Evolutionary conservation across 2,797 vertebrate genomes (phyloP), one percentile per base, ranked within the genome.

Genomic region (Crocidura indochinensis): DNA sequence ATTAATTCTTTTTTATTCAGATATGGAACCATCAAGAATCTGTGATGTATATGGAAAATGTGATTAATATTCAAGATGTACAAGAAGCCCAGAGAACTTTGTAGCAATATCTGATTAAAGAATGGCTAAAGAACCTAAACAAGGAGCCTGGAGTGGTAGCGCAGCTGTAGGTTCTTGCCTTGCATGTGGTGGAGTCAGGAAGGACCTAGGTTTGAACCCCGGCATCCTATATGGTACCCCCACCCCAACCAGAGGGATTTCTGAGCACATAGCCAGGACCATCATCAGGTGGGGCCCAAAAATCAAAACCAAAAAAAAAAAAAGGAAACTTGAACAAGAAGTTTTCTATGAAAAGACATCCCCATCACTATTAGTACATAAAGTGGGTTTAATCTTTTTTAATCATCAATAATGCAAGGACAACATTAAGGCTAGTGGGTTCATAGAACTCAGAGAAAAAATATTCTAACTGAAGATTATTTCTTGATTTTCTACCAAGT

Each of bases 401-500:
- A 44, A 20, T 11, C 38, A 72, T 5, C 38, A 44, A 46, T 11
- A 46, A 24, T 44, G 11, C 7, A 62, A 44, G 10, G 60, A 27
- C 60, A 4, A 3, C 10, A 12, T 27, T 56, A 88, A 73, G 24
- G 44, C 10, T 22, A 47, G 1, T 46, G 38, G 10, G 5, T 51
- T 65, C 14, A 38, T 2, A 10, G 2, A 60, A 6, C 10, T 76
- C 2, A 51, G 27, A 67, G 68, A 20, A 3, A 27, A 56, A 27
- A 0, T 14, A 8, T 0, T 51, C 6, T 38, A 27, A 38, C 8
- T 47, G 14, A 26, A 31, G 78, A 2, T 10, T 5, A 0, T 71
- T 87, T 74, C 26, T 53, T 29, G 2, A 27, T 17, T 17, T 12
- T 72, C 29, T 38, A 6, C 11, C 56, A 0, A 56, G 9, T 27